A percentile compares a stretch with the other conserved stretches of the same genome.
Evolutionary conservation across 2,797 vertebrate species (phyloP).

Genomic region (Phrynocephalus vlangalii): DNA sequence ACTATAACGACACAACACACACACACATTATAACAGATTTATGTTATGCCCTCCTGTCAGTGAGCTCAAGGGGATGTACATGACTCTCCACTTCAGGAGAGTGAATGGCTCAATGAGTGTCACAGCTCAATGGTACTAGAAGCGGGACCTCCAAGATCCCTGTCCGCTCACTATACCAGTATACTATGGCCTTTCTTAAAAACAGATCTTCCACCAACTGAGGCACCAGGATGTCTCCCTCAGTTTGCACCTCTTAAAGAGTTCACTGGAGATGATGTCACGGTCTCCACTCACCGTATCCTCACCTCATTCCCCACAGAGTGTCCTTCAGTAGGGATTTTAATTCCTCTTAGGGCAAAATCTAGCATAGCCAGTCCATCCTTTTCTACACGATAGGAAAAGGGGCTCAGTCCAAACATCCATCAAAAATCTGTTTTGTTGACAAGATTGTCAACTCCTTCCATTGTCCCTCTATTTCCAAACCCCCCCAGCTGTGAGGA

Average conservation of each 20-base stretch:
- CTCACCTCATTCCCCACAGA: neutral
- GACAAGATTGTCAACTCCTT: neutral
- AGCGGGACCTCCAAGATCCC: no score
- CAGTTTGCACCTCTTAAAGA: neutral
- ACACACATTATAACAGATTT: neutral
- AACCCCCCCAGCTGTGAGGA: neutral
- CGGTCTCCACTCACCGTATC: no score
- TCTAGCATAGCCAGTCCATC: neutral
- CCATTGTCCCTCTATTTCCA: neutral
- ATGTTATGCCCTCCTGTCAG: neutral
- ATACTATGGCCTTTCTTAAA: no score
- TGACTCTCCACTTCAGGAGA: neutral
- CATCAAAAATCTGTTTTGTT: neutral
- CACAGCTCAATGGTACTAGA: no score
- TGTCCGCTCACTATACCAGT: no score
- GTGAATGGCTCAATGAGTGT: no score
- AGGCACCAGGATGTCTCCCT: neutral
- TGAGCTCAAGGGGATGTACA: neutral
- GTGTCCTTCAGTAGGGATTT: neutral
- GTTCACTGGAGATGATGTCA: neutral
- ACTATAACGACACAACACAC: no score
- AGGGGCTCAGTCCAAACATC: neutral
- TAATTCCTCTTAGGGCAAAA: neutral
- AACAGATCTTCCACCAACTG: neutral
- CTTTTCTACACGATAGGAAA: no score